Evolutionary conservation across 2,797 vertebrate species (phyloP).

Genomic region (Myripristis jacobus): DNA sequence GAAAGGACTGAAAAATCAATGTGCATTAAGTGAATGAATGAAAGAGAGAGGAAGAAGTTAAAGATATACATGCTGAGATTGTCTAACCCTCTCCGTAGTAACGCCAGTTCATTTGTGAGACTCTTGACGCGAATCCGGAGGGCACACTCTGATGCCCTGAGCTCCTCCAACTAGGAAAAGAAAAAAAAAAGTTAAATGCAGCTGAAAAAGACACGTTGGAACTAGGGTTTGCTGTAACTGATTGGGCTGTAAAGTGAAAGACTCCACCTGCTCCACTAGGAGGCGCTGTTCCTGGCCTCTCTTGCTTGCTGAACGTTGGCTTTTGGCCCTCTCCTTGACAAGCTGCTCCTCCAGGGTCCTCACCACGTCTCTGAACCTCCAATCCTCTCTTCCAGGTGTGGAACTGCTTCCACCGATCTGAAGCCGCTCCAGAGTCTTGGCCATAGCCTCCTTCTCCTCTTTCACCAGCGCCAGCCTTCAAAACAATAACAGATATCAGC

Average conservation of each 20-base stretch:
- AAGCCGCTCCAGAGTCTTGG: slow-evolving; percentile 81
- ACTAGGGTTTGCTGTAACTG: not conserved
- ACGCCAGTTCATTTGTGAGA: slow-evolving; percentile 87
- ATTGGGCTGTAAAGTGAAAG: not conserved
- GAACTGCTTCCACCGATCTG: slow-evolving; percentile 73
- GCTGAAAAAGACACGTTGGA: not conserved
- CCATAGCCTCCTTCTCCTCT: slow-evolving; percentile 87
- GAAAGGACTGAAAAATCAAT: not conserved
- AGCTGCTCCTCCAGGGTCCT: slow-evolving; percentile 89
- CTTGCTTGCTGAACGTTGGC: slow-evolving; percentile 81
- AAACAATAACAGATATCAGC: not conserved
- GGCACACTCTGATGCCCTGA: slow-evolving; percentile 86
- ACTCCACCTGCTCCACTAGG: slow-evolving; percentile 87
- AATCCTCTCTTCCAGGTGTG: slow-evolving; percentile 77
- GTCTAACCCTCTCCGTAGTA: slow-evolving; percentile 88
- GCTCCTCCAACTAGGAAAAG: slow-evolving; percentile 86
- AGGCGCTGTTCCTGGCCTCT: slow-evolving; percentile 87
- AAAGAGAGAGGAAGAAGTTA: slow-evolving; percentile 47
- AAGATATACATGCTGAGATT: slow-evolving; percentile 70
- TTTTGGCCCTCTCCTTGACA: slow-evolving; percentile 86
- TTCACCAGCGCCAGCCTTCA: slow-evolving; percentile 83
- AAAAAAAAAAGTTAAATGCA: slow-evolving; percentile 18
- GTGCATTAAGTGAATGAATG: slow-evolving; percentile 30
- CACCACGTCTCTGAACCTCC: slow-evolving; percentile 82
- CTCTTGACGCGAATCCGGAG: slow-evolving; percentile 88